Evolutionary conservation across 1,140 invertebrate species (phyloP).

Genomic region (Asobara japonica): DNA sequence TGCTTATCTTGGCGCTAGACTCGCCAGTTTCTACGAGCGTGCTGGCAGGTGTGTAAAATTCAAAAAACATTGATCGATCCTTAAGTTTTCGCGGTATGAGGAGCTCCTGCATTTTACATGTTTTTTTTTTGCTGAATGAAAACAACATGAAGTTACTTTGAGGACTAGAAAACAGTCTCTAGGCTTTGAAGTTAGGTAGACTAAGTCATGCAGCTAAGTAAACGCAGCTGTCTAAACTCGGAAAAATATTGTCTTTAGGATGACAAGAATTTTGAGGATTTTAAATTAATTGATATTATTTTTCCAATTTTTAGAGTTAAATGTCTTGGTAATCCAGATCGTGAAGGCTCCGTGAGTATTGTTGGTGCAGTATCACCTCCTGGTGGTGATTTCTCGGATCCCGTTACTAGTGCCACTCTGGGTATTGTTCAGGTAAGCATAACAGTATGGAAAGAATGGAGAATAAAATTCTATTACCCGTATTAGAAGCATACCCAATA

Average conservation of each 20-base stretch:
- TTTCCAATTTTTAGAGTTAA: slow-evolving; percentile 86
- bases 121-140: too few relatives aligned
- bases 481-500: too few relatives aligned
- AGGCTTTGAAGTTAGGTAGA: too few relatives aligned
- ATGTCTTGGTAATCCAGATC: slow-evolving; percentile 97
- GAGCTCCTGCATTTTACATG: too few relatives aligned
- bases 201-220: too few relatives aligned
- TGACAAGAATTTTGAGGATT: too few relatives aligned
- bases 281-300: slow-evolving; percentile 9
- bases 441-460: not conserved
- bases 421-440: slow-evolving; percentile 91
- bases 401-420: slow-evolving; percentile 98
- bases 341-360: slow-evolving; percentile 98
- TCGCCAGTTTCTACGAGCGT: slow-evolving; percentile 99
- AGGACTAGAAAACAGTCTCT: too few relatives aligned
- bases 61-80: too few relatives aligned
- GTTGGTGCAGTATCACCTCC: slow-evolving; percentile 99
- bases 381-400: slow-evolving; percentile 99
- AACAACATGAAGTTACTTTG: too few relatives aligned
- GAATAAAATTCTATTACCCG: not conserved
- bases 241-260: too few relatives aligned
- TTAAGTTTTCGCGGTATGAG: too few relatives aligned
- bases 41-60: slow-evolving; percentile 75
- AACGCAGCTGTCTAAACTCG: too few relatives aligned
- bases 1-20: slow-evolving; percentile 96